Conservation (phyloP, 92 coral and sea anemone species). For the Epizoanthus fatuus region DNA sequence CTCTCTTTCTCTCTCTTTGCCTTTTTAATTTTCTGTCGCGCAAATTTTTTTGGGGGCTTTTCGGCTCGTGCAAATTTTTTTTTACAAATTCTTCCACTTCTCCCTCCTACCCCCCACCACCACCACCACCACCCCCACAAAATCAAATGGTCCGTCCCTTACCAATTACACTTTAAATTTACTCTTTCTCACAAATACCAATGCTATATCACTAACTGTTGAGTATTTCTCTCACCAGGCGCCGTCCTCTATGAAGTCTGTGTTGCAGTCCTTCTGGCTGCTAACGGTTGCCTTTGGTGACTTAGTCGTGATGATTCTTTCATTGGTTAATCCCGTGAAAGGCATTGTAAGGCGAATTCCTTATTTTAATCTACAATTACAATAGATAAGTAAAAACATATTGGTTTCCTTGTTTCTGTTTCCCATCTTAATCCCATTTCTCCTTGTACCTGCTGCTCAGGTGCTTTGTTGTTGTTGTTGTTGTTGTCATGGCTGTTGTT, state of each 20-base stretch:
- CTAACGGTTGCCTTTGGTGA: conserved; percentile 92
- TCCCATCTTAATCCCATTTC: too few species aligned
- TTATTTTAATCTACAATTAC: neutral
- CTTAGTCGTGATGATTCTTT: conserved; percentile 83
- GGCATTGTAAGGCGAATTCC: conserved; percentile 73
- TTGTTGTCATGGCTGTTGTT: too few species aligned
- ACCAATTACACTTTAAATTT: too few species aligned
- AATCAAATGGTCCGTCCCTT: neutral
- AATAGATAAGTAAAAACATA: neutral
- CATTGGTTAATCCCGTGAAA: conserved; percentile 75
- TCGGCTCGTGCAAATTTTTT: too few species aligned
- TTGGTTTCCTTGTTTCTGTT: neutral
- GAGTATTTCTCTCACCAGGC: conserved; percentile 58
- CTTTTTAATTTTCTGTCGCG: too few species aligned
- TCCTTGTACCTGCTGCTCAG: too few species aligned
- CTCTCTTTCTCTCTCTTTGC: too few species aligned
- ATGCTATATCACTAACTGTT: too few species aligned
- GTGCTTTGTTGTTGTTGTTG: too few species aligned
- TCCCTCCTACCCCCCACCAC: too few species aligned
- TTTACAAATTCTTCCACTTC: too few species aligned
- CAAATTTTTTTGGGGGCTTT: too few species aligned
- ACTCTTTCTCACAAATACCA: neutral
- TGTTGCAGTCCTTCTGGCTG: conserved; percentile 91
- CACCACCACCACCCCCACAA: neutral
- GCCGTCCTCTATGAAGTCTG: conserved; percentile 90